Percentiles rank a stretch among this genome's conserved stretches.
Evolutionary conservation across 2,888 invertebrate genomes (phyloP).

Genomic region (Teinopalpus imperialis): DNA sequence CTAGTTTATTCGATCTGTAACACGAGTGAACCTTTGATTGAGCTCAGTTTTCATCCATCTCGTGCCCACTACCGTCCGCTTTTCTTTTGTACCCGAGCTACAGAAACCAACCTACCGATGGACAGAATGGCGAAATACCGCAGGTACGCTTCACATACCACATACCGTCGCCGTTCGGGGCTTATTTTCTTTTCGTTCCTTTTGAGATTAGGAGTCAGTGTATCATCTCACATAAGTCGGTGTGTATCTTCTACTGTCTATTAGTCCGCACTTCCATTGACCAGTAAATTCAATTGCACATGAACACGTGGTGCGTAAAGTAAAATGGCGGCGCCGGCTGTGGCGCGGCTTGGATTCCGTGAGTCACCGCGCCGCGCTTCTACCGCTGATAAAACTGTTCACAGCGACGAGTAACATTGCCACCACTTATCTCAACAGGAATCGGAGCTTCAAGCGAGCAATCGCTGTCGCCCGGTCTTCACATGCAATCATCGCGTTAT

Average conservation of each 20-base stretch:
- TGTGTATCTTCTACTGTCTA: constrained; percentile 24
- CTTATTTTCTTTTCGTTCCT: neutral
- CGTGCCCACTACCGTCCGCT: too few relatives aligned
- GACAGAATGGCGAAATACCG: constrained; percentile 67
- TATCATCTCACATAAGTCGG: constrained; percentile 21
- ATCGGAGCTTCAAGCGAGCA: neutral
- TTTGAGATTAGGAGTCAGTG: constrained; percentile 8
- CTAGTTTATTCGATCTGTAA: neutral
- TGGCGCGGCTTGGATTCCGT: constrained; percentile 33
- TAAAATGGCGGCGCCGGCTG: constrained; percentile 69
- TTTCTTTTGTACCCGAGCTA: constrained; percentile 28
- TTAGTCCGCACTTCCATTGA: neutral
- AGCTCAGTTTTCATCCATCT: too few relatives aligned
- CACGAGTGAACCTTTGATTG: neutral
- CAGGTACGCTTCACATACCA: constrained; percentile 48
- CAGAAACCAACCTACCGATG: constrained; percentile 44
- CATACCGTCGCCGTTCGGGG: neutral
- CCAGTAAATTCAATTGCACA: constrained; percentile 30
- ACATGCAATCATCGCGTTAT: too few relatives aligned
- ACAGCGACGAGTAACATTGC: constrained; percentile 17
- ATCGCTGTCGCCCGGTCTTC: too few relatives aligned
- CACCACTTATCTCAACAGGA: constrained; percentile 1
- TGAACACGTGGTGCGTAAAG: constrained; percentile 71
- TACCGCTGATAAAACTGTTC: constrained; percentile 38
- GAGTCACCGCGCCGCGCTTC: constrained; percentile 39